phyloP scores from a whole-genome alignment of 2,113 vertebrate species.

The Antennarius striatus region DNA sequence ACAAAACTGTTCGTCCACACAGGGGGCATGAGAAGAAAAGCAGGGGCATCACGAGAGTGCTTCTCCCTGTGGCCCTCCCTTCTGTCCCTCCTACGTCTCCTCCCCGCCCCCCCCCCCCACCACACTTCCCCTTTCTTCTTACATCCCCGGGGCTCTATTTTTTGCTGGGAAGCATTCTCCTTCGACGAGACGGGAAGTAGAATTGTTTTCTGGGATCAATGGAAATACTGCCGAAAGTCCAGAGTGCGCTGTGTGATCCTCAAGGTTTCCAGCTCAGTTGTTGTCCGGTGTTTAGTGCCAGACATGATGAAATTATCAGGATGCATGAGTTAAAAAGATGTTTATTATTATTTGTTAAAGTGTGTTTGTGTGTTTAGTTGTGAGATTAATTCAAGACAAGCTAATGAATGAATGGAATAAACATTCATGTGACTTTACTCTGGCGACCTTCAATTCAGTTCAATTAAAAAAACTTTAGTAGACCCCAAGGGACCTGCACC shows the following conservation, averaged over 20 bases:
- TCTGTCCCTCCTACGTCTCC: conserved; percentile 76
- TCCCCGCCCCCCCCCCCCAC: conserved; percentile 56
- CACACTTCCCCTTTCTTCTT: conserved; percentile 76
- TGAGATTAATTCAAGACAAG: not conserved
- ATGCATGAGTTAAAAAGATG: not conserved
- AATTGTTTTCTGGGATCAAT: conserved; percentile 94
- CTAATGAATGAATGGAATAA: not conserved
- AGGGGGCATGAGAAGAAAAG: conserved; percentile 76
- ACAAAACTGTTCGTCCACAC: conserved; percentile 60
- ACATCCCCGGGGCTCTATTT: conserved; percentile 81
- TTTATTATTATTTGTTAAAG: not conserved
- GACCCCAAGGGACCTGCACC: not conserved
- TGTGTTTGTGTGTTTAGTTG: not conserved
- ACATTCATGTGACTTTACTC: not conserved
- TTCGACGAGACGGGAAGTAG: conserved; percentile 89
- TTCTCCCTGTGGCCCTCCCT: conserved; percentile 59
- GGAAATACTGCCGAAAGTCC: conserved; percentile 62
- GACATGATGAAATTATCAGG: not conserved
- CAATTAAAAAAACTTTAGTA: not conserved
- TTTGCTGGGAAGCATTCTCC: conserved; percentile 87
- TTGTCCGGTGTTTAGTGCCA: conserved; percentile 2
- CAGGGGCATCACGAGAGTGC: conserved; percentile 79
- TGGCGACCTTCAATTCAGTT: not conserved
- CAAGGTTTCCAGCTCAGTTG: conserved; percentile 8
- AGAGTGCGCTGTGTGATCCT: conserved; percentile 27